Conservation (phyloP, 2,113 vertebrate species). For the Tiliqua scincoides region DNA sequence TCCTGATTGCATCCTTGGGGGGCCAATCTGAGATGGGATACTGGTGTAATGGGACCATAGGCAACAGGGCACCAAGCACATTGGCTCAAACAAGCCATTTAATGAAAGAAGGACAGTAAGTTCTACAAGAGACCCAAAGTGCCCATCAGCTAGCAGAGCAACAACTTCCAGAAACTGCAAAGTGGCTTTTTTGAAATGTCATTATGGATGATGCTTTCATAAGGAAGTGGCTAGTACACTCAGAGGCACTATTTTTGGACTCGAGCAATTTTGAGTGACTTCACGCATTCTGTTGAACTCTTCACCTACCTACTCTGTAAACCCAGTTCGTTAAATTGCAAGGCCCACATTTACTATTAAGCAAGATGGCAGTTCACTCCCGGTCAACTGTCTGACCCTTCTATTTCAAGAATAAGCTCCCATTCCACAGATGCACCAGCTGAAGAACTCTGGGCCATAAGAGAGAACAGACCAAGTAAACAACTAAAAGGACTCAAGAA, state of each 20-base stretch:
- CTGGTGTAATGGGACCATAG: not conserved
- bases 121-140: not conserved
- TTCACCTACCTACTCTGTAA: not conserved
- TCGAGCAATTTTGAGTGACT: not conserved
- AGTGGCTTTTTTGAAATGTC: not conserved
- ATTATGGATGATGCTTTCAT: not conserved
- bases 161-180: accelerated
- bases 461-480: slow-evolving; percentile 5
- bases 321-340: not conserved
- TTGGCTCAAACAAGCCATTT: not conserved
- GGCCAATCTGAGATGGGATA: not conserved
- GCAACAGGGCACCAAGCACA: not conserved
- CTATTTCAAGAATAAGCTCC: slow-evolving; percentile 9
- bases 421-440: not conserved
- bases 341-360: not conserved
- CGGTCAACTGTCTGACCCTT: not conserved
- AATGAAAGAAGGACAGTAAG: not conserved
- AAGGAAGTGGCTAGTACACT: not conserved
- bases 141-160: not conserved
- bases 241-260: not conserved
- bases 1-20: not conserved
- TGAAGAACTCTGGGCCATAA: not conserved
- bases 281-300: not conserved
- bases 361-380: not conserved
- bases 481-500: not conserved